phyloP scores from a whole-genome alignment of 2,113 vertebrate species.

The Crotalus horridus region DNA sequence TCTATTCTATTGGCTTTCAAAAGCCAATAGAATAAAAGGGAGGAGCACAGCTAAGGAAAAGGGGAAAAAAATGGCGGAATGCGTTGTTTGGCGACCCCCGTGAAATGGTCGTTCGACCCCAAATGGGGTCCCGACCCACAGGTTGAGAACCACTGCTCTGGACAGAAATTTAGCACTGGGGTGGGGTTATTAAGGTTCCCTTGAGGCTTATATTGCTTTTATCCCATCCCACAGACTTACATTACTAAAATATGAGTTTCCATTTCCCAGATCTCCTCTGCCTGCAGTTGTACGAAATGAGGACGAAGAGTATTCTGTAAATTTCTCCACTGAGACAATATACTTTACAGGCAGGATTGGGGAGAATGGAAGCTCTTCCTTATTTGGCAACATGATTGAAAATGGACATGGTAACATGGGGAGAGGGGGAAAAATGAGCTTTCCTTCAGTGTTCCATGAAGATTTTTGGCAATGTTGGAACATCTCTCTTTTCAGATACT shows the following conservation, averaged over 20 bases:
- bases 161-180: background rate
- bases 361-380: constrained; percentile 2
- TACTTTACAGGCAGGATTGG: constrained; percentile 59
- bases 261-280: constrained; percentile 68
- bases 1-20: too few relatives aligned
- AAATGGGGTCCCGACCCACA: too few relatives aligned
- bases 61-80: too few relatives aligned
- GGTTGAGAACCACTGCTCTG: background rate
- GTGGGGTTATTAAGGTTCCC: background rate
- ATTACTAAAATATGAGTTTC: constrained; percentile 60
- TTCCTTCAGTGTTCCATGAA: background rate
- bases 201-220: background rate
- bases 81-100: too few relatives aligned
- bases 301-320: constrained; percentile 61
- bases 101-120: too few relatives aligned
- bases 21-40: too few relatives aligned
- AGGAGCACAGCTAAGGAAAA: too few relatives aligned
- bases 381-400: constrained; percentile 63
- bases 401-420: constrained; percentile 52
- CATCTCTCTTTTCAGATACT: background rate
- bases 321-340: constrained; percentile 68
- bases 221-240: constrained; percentile 41
- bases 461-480: background rate
- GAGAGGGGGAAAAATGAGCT: background rate
- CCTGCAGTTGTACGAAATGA: constrained; percentile 64